Conservation (phyloP, 2,797 vertebrate species). For the Champsocephalus gunnari region DNA sequence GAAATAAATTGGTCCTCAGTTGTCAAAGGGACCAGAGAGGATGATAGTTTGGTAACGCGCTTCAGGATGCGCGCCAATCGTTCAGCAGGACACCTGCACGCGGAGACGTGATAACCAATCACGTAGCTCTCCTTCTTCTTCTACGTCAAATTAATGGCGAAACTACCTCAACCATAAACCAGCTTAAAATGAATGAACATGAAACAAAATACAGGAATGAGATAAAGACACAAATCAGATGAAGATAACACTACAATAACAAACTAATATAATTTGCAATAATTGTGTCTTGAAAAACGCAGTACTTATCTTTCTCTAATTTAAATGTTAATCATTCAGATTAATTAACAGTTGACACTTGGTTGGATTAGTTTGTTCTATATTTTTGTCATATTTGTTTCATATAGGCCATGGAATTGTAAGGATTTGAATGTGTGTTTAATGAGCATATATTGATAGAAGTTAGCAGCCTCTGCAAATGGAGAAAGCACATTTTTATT, state of each 20-base stretch:
- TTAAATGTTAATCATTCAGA: no score
- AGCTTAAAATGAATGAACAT: no score
- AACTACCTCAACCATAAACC: background rate
- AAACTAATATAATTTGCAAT: background rate
- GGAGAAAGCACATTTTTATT: no score
- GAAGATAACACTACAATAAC: background rate
- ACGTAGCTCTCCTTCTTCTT: background rate
- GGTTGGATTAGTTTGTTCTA: background rate
- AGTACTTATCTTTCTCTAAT: background rate
- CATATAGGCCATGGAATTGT: background rate
- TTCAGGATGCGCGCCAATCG: conserved; percentile 16
- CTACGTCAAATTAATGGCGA: background rate
- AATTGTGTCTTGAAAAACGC: no score
- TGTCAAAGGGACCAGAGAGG: no score
- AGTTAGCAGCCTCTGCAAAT: background rate
- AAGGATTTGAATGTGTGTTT: background rate
- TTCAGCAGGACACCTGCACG: conserved; percentile 6
- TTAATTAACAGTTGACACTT: background rate
- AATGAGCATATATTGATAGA: background rate
- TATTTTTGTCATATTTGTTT: background rate
- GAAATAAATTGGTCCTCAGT: fast-evolving
- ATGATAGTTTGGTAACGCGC: background rate
- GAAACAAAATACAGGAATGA: background rate
- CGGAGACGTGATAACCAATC: conserved; percentile 20
- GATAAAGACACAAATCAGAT: background rate